Conservation (phyloP, 2,113 vertebrate genomes). For the Ia io region DNA sequence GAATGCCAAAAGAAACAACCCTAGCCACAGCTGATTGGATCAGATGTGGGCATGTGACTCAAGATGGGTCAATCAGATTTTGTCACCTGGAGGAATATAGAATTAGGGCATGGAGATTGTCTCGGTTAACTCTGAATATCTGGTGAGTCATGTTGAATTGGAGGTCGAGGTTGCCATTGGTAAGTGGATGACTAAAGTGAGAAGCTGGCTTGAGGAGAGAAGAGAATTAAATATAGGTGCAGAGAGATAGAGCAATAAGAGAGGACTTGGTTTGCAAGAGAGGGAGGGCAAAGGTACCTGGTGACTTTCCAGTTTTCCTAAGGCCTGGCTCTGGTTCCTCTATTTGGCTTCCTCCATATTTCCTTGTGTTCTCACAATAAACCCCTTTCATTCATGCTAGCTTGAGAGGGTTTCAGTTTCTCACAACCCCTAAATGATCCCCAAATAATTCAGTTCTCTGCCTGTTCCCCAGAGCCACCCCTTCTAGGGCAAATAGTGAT, state of each 20-base stretch:
- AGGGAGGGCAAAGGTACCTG: background rate
- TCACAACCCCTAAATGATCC: background rate
- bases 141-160: background rate
- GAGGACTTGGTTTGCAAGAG: background rate
- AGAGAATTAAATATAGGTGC: background rate
- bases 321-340: background rate
- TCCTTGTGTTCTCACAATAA: background rate
- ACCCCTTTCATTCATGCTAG: background rate
- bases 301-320: background rate
- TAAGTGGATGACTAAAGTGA: background rate
- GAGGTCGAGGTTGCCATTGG: background rate
- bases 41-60: background rate
- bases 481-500: constrained; percentile 43
- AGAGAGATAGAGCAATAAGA: background rate
- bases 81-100: background rate
- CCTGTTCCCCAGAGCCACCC: constrained; percentile 7
- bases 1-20: background rate
- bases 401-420: constrained; percentile 24
- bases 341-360: background rate
- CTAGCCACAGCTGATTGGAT: background rate
- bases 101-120: background rate
- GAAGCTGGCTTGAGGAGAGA: background rate
- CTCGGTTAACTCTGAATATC: background rate
- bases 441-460: background rate
- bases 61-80: background rate